Conservation (phyloP, 2,888 invertebrate species). For the Cantharis rufa region DNA sequence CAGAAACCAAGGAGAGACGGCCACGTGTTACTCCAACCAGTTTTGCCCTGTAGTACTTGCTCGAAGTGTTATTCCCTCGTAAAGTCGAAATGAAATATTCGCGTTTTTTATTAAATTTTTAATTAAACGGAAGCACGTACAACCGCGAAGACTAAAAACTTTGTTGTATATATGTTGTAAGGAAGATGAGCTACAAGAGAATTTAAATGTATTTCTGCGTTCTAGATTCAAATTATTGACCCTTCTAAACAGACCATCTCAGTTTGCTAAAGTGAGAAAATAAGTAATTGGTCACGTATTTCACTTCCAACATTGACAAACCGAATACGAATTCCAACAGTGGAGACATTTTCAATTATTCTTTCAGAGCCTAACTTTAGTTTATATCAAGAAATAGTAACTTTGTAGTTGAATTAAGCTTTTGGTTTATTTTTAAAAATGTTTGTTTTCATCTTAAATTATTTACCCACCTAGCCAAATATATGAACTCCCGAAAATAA, state of each 20-base stretch:
- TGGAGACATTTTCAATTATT: slow-evolving; percentile 5
- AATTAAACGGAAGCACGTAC: not conserved
- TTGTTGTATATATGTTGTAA: not conserved
- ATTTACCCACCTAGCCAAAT: not conserved
- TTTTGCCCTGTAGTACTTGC: not conserved
- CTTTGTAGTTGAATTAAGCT: not conserved
- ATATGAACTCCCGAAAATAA: not conserved
- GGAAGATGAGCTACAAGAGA: slow-evolving; percentile 1
- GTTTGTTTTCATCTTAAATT: not conserved
- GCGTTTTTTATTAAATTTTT: not conserved
- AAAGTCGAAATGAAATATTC: not conserved
- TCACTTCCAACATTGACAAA: slow-evolving; percentile 3
- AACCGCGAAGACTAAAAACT: not conserved
- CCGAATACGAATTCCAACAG: slow-evolving; percentile 3
- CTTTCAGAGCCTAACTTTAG: not conserved
- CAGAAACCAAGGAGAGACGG: not conserved
- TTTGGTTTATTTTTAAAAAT: not conserved
- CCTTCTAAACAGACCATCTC: slow-evolving; percentile 2
- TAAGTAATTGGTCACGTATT: slow-evolving; percentile 5
- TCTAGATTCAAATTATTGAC: slow-evolving; percentile 5
- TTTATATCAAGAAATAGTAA: not conserved
- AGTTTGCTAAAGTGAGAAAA: slow-evolving; percentile 3
- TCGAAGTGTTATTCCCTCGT: not conserved
- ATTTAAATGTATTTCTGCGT: not conserved
- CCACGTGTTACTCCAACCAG: not conserved